Conservation (phyloP, 1,140 invertebrate genomes). For the Tribolium madens region DNA sequence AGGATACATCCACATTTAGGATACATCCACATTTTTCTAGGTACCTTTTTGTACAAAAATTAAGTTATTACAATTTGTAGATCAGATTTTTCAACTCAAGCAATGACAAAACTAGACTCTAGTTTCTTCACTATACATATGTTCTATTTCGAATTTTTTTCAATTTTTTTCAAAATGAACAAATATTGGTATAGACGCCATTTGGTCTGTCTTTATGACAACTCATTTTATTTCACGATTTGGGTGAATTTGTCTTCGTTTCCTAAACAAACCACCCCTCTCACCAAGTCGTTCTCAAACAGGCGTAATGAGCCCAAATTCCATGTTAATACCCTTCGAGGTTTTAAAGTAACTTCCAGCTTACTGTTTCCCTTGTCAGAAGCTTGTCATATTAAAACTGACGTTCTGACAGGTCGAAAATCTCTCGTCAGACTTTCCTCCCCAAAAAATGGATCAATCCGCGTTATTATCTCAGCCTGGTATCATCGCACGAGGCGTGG, state of each 20-base stretch:
- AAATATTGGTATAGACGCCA: too few species aligned
- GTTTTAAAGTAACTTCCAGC: slow-evolving; percentile 44
- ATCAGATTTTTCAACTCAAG: too few species aligned
- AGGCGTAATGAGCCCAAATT: slow-evolving; percentile 40
- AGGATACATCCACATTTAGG: too few species aligned
- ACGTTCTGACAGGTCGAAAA: slow-evolving; percentile 41
- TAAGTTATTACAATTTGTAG: too few species aligned
- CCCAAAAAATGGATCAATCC: slow-evolving; percentile 9
- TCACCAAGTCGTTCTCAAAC: slow-evolving; percentile 1
- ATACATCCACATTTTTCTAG: too few species aligned
- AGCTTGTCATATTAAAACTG: slow-evolving; percentile 39
- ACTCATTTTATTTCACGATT: not conserved
- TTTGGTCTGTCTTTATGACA: not conserved
- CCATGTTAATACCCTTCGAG: slow-evolving; percentile 36
- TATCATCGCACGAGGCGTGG: slow-evolving; percentile 57
- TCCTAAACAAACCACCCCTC: slow-evolving; percentile 25
- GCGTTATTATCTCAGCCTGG: slow-evolving; percentile 52
- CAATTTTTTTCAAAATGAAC: too few species aligned
- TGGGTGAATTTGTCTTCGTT: not conserved
- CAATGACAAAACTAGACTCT: too few species aligned
- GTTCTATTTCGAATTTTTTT: too few species aligned
- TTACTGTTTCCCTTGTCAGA: slow-evolving; percentile 44
- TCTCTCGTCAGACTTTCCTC: slow-evolving; percentile 1
- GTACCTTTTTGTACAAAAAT: too few species aligned
- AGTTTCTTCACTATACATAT: too few species aligned